Evolutionary conservation across 2,797 vertebrate species (phyloP).

Genomic region (Alectoris magna): DNA sequence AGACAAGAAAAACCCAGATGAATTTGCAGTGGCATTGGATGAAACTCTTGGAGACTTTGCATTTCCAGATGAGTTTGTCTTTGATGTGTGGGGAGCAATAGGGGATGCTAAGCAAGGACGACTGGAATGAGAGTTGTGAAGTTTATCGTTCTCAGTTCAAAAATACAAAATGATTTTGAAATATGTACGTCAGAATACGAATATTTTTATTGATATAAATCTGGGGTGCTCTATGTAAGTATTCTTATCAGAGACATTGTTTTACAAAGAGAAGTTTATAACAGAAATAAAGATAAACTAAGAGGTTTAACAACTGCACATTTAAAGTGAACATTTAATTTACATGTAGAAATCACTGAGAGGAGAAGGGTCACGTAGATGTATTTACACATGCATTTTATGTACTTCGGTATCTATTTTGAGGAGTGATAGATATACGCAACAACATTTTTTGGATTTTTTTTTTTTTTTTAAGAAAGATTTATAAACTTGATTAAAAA

Average conservation of each 20-base stretch:
- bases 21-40: constrained; percentile 93
- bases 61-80: constrained; percentile 97
- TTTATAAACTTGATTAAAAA: neutral
- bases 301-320: neutral
- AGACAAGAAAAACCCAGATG: constrained; percentile 94
- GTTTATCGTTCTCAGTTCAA: neutral
- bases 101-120: constrained; percentile 91
- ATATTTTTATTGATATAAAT: neutral
- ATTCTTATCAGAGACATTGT: neutral
- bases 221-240: neutral
- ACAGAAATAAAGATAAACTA: neutral
- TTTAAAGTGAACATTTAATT: neutral
- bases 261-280: constrained; percentile 14
- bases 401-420: neutral
- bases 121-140: constrained; percentile 68
- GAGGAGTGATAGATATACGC: neutral
- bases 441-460: neutral
- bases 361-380: neutral
- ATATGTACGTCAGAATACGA: neutral
- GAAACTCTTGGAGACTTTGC: constrained; percentile 95
- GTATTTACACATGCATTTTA: neutral
- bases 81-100: constrained; percentile 96
- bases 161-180: neutral
- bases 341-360: neutral
- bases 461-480: neutral